Evolutionary conservation across 1,140 invertebrate species (phyloP).

Genomic region (Leptinotarsa defecta): DNA sequence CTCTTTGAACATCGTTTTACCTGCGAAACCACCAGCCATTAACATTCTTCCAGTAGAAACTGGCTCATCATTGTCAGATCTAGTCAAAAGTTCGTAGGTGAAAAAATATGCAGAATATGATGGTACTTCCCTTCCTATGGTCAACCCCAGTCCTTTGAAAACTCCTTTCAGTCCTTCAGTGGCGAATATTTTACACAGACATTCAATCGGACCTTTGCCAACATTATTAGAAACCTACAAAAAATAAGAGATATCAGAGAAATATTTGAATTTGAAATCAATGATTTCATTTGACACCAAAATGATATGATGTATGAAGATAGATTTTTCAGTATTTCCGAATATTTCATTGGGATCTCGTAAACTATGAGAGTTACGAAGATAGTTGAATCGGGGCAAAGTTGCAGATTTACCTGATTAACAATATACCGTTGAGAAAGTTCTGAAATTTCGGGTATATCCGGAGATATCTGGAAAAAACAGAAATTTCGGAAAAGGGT

Average conservation of each 20-base stretch:
- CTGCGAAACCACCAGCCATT: constrained; percentile 77
- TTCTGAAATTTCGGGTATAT: too few relatives aligned
- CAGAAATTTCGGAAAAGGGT: too few relatives aligned
- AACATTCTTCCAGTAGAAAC: constrained; percentile 66
- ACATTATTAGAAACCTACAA: constrained; percentile 39
- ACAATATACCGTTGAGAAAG: too few relatives aligned
- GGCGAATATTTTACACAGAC: constrained; percentile 67
- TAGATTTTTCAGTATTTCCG: too few relatives aligned
- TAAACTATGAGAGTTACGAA: too few relatives aligned
- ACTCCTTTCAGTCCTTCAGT: constrained; percentile 70
- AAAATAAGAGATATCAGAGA: neutral
- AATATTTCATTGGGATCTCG: too few relatives aligned
- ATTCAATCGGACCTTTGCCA: constrained; percentile 65
- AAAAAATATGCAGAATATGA: constrained; percentile 74
- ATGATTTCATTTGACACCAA: too few relatives aligned
- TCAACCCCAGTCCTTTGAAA: constrained; percentile 77
- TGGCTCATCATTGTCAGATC: constrained; percentile 53
- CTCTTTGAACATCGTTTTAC: constrained; percentile 1
- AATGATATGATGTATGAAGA: too few relatives aligned
- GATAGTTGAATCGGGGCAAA: too few relatives aligned
- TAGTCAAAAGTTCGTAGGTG: constrained; percentile 74
- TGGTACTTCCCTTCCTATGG: constrained; percentile 75
- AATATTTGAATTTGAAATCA: too few relatives aligned
- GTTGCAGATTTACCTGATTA: too few relatives aligned
- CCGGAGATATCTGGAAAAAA: too few relatives aligned